Conservation (phyloP, 2,888 invertebrate genomes). For the Scaptomyza flava region DNA sequence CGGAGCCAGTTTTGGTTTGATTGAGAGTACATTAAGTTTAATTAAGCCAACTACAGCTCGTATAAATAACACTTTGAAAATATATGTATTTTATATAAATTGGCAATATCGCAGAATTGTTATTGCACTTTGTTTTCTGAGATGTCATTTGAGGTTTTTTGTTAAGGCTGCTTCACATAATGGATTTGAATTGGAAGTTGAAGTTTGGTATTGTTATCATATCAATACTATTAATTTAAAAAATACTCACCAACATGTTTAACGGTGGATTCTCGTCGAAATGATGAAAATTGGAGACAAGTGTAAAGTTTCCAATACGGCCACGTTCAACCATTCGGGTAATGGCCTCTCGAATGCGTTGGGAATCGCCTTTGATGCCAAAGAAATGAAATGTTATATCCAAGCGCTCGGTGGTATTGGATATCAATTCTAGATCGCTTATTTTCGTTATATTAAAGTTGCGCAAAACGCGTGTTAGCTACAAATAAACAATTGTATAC, state of each 20-base stretch:
- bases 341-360: constrained; percentile 85
- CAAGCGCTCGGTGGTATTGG: constrained; percentile 86
- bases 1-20: neutral
- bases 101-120: neutral
- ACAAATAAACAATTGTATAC: constrained; percentile 55
- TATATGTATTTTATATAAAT: neutral
- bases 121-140: neutral
- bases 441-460: constrained; percentile 89
- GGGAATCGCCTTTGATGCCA: constrained; percentile 83
- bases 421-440: constrained; percentile 87
- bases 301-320: constrained; percentile 86
- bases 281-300: constrained; percentile 88
- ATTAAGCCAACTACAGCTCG: neutral
- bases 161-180: neutral
- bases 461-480: constrained; percentile 88
- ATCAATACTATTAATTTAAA: neutral
- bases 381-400: constrained; percentile 86
- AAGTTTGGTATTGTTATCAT: no score
- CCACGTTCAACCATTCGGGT: constrained; percentile 87
- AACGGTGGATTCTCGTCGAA: constrained; percentile 90
- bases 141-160: neutral
- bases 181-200: neutral
- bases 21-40: neutral
- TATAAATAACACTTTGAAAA: constrained; percentile 1
- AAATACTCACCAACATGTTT: constrained; percentile 87